phyloP scores from a whole-genome alignment of 2,113 vertebrate genomes.

The Alosa alosa region DNA sequence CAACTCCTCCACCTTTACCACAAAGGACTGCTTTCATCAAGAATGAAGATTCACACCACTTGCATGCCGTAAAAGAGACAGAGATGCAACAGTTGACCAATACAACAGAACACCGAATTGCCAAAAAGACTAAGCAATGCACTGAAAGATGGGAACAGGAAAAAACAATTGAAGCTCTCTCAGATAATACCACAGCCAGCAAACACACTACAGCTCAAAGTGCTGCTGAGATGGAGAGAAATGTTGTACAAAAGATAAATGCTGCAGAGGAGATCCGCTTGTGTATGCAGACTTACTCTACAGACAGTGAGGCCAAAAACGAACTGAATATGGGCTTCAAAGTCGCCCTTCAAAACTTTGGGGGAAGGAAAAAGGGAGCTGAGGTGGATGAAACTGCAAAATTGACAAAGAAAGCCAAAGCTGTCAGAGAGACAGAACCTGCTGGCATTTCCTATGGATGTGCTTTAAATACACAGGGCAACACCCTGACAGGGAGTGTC shows the following conservation, averaged over 20 bases:
- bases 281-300: constrained; percentile 54
- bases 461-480: background rate
- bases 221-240: constrained; percentile 57
- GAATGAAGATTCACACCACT: constrained; percentile 13
- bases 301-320: constrained; percentile 45
- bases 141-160: constrained; percentile 35
- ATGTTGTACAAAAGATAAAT: constrained; percentile 59
- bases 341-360: constrained; percentile 55
- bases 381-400: constrained; percentile 25
- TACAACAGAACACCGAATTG: background rate
- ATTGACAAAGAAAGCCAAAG: constrained; percentile 54
- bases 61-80: constrained; percentile 24
- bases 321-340: constrained; percentile 52
- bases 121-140: constrained; percentile 27
- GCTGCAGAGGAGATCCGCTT: constrained; percentile 60
- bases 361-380: constrained; percentile 50
- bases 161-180: constrained; percentile 24
- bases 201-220: constrained; percentile 13
- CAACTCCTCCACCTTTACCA: constrained; percentile 27
- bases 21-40: constrained; percentile 36
- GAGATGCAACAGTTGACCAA: background rate
- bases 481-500: background rate
- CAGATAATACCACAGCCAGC: constrained; percentile 23
- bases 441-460: background rate
- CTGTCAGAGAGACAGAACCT: constrained; percentile 12